A percentile compares a stretch with the other conserved stretches of the same genome.
Evolutionary conservation across 37 sponge, comb jelly and placozoan genomes (phyloP).

Genomic region (Geodia barretti): DNA sequence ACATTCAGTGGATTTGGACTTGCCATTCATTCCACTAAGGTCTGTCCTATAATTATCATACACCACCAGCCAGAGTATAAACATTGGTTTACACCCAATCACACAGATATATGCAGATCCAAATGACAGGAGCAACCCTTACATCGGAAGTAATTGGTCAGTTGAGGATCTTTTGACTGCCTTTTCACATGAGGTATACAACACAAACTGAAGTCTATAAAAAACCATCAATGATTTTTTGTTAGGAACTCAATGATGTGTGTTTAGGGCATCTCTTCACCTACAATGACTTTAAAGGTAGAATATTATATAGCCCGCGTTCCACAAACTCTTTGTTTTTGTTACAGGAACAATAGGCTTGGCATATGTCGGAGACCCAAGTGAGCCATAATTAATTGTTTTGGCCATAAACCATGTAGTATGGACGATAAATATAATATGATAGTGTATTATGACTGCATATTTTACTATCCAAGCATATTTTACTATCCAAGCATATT

Average conservation of each 20-base stretch:
- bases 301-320: no score
- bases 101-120: no score
- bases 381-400: no score
- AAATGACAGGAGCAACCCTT: no score
- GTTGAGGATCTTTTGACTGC: constrained; percentile 39
- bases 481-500: no score
- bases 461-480: no score
- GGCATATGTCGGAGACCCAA: constrained; percentile 65
- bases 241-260: constrained; percentile 54
- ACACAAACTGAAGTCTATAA: not conserved
- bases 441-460: no score
- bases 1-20: constrained; percentile 28
- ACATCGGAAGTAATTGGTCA: constrained; percentile 25
- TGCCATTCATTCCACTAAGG: constrained; percentile 23
- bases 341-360: constrained; percentile 53
- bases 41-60: no score
- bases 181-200: constrained; percentile 42
- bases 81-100: no score
- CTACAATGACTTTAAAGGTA: constrained; percentile 63
- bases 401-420: no score
- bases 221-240: not conserved
- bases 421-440: no score
- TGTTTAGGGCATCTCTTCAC: constrained; percentile 71
- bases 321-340: not conserved
- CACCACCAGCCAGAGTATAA: no score